Conservation (phyloP, 2,113 vertebrate species). For the Pangasianodon gigas region DNA sequence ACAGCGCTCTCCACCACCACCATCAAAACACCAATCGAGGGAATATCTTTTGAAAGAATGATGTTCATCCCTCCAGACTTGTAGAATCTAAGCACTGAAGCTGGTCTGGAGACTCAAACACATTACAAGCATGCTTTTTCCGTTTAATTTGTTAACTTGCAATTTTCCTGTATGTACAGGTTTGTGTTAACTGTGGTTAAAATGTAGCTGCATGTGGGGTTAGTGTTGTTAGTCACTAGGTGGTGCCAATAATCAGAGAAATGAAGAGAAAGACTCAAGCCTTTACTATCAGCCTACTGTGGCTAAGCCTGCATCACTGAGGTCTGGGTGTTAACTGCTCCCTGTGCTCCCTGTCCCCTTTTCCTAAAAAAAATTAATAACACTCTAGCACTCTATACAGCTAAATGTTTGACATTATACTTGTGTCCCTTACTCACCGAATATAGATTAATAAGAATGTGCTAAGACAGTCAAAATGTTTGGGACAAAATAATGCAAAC, state of each 20-base stretch:
- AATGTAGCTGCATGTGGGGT: background rate
- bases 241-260: conserved; percentile 9
- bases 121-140: background rate
- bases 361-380: background rate
- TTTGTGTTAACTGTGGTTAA: background rate
- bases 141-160: background rate
- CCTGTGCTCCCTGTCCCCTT: background rate
- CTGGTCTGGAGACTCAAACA: background rate
- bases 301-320: background rate
- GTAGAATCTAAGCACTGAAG: background rate
- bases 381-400: background rate
- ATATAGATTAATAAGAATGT: background rate
- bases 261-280: background rate
- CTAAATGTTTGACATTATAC: background rate
- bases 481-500: background rate
- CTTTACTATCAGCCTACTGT: background rate
- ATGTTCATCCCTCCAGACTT: background rate
- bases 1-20: background rate
- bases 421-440: background rate
- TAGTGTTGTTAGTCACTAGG: conserved; percentile 14
- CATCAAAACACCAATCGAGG: no score
- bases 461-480: background rate
- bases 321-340: background rate
- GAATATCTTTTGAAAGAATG: background rate
- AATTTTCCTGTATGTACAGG: background rate